A percentile compares a stretch with the other conserved stretches of the same genome.
Conservation (phyloP, 2,113 vertebrate species). For the Colossoma macropomum region DNA sequence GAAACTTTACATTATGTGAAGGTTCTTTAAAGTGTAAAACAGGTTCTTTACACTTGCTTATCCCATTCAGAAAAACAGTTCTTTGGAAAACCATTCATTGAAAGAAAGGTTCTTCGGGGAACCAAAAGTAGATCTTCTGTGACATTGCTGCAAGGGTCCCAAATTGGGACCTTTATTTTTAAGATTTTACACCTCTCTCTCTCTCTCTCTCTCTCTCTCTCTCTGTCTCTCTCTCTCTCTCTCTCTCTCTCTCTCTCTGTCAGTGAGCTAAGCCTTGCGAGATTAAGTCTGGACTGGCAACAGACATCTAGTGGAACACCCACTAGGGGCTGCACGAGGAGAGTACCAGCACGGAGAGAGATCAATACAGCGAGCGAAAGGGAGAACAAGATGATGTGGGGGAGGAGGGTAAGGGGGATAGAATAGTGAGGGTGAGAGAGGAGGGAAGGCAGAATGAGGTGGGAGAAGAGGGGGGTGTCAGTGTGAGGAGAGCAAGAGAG, state of each 20-base stretch:
- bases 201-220: background rate
- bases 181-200: background rate
- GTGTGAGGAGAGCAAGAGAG: conserved; percentile 22
- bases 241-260: background rate
- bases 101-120: too few relatives aligned
- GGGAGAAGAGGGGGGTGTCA: conserved; percentile 35
- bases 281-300: conserved; percentile 27
- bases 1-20: too few relatives aligned
- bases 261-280: conserved; percentile 8
- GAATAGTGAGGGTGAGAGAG: conserved; percentile 46
- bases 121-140: too few relatives aligned
- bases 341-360: conserved; percentile 58
- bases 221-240: background rate
- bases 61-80: too few relatives aligned
- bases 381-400: conserved; percentile 57
- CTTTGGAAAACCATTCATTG: too few relatives aligned
- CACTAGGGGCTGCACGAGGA: conserved; percentile 79
- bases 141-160: background rate
- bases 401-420: conserved; percentile 46
- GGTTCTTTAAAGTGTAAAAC: too few relatives aligned
- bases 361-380: conserved; percentile 61
- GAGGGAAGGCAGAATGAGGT: conserved; percentile 38
- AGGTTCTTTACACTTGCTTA: too few relatives aligned
- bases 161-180: too few relatives aligned
- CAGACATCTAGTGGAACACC: conserved; percentile 51